Conservation (phyloP, 2,888 invertebrate genomes). For the Troides helena region DNA sequence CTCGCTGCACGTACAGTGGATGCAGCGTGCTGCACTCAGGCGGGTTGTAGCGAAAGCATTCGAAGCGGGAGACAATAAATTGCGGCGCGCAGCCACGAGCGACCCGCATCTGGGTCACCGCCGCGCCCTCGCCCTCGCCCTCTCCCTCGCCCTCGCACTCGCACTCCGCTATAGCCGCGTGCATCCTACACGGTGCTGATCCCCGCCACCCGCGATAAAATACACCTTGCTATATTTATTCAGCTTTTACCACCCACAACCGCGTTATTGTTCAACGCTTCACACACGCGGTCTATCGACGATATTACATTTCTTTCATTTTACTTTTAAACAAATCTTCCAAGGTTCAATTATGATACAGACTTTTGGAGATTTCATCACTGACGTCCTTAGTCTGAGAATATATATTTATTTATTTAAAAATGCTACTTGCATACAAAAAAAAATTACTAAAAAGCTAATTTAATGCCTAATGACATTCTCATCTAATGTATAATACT, state of each 20-base stretch:
- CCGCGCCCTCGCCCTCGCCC: constrained; percentile 18
- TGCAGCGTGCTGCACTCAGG: constrained; percentile 28
- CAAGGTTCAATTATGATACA: no score
- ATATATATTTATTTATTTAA: no score
- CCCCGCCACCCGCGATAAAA: constrained; percentile 2
- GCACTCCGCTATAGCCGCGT: constrained; percentile 35
- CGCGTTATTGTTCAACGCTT: constrained; percentile 9
- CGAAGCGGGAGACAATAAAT: constrained; percentile 64
- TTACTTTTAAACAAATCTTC: no score
- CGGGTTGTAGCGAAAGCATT: constrained; percentile 49
- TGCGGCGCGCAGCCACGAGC: constrained; percentile 52
- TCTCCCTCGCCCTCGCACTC: constrained; percentile 10
- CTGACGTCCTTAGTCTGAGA: no score
- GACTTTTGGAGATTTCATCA: no score
- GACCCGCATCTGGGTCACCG: constrained; percentile 60
- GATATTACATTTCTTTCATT: no score
- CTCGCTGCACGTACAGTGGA: constrained; percentile 27
- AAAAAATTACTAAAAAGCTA: no score
- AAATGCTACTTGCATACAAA: no score
- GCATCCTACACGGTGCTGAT: constrained; percentile 37
- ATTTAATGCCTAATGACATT: no score
- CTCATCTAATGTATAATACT: no score
- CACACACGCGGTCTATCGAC: background rate
- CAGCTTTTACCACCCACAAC: constrained; percentile 13
- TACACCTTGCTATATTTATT: constrained; percentile 4